Conservation (phyloP, 2,797 vertebrate genomes). For the Lutjanus campechanus region DNA sequence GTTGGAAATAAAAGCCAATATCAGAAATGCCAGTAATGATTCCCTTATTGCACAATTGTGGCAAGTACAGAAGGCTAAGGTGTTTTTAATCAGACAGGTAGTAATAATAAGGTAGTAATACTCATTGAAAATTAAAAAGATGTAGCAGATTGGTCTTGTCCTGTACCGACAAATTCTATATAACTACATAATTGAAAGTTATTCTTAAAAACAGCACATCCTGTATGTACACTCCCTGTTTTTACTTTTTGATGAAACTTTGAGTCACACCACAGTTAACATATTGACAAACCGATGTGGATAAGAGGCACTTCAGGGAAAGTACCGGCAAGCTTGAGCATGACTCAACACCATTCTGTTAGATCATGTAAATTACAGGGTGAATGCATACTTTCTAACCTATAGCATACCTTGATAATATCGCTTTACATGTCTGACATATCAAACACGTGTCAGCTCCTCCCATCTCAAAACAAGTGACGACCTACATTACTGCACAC, state of each 20-base stretch:
- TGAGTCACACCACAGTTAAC: conserved; percentile 41
- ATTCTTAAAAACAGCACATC: conserved; percentile 1
- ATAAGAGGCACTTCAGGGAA: conserved; percentile 43
- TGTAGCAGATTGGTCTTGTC: not conserved
- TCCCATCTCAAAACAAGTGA: not conserved
- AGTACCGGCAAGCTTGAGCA: conserved; percentile 36
- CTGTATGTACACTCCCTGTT: not conserved
- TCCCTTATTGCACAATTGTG: not conserved
- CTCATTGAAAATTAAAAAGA: too few species aligned
- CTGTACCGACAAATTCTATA: not conserved
- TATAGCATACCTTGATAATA: not conserved
- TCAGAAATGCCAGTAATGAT: not conserved
- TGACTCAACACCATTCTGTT: conserved; percentile 28
- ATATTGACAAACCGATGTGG: conserved; percentile 9
- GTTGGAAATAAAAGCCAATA: not conserved
- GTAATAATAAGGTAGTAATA: too few species aligned
- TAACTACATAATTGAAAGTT: too few species aligned
- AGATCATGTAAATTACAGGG: conserved; percentile 16
- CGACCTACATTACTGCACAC: not conserved
- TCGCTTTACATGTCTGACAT: conserved; percentile 2
- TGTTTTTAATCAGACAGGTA: not conserved
- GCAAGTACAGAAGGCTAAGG: not conserved
- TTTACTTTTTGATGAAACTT: conserved; percentile 26
- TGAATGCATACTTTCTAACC: conserved; percentile 33
- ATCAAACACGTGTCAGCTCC: not conserved